Evolutionary conservation across 2,113 vertebrate species (phyloP).

Genomic region (Sardina pilchardus): DNA sequence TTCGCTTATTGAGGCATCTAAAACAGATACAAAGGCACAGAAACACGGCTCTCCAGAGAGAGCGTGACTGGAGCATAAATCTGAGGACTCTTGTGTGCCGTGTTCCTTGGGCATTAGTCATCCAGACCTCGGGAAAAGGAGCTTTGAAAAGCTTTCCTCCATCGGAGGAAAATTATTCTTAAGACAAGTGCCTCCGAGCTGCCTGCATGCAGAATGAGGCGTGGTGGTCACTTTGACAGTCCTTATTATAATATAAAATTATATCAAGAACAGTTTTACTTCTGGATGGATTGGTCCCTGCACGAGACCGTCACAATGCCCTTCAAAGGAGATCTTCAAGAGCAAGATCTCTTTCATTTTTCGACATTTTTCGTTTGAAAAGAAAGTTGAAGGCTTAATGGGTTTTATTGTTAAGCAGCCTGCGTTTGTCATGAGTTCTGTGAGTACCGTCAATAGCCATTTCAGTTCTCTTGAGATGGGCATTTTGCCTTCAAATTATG

Average conservation of each 20-base stretch:
- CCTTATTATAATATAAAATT: background rate
- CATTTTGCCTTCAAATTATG: background rate
- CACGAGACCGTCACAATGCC: background rate
- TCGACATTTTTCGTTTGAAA: background rate
- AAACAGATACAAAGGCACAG: background rate
- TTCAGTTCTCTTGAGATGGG: background rate
- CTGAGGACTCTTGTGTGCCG: background rate
- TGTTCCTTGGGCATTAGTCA: conserved; percentile 14
- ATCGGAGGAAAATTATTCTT: background rate
- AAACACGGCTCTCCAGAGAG: background rate
- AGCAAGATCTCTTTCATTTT: background rate
- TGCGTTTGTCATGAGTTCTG: background rate
- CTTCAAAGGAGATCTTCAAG: background rate
- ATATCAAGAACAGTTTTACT: background rate
- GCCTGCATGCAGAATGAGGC: background rate
- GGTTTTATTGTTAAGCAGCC: background rate
- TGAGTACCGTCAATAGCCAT: background rate
- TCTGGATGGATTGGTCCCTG: background rate
- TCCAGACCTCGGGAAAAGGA: background rate
- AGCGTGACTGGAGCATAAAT: background rate
- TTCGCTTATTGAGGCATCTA: background rate
- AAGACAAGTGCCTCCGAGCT: background rate
- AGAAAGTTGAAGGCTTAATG: background rate
- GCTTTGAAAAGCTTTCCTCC: background rate
- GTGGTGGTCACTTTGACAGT: background rate